Evolutionary conservation across 1,140 invertebrate genomes (phyloP), one percentile per base, ranked within the genome.

Genomic region (Drosophila miranda): DNA sequence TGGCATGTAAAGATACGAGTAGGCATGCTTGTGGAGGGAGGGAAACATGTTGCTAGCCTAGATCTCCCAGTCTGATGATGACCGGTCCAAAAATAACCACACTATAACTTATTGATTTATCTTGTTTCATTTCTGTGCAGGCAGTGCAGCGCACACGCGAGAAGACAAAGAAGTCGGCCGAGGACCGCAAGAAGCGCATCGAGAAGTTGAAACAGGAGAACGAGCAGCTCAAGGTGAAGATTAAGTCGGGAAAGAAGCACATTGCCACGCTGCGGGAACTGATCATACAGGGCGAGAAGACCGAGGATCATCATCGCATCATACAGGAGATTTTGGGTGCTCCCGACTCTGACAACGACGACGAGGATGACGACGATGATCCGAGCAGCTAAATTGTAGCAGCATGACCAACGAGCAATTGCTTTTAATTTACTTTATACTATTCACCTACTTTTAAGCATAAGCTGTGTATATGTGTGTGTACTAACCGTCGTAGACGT

Each of bases 141-240:
- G 89, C 89, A 7, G 89, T 90, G 42, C 89, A 90, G 52, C 86
- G 83, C 43, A 90, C 89, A 6, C 78, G 89, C 26, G 84, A 89
- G 41, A 90, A 90, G 59, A 80, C 84, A 2, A 89, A 87, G 38
- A 76, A 89, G 45, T 69, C 84, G 5, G 84, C 89, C 2, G 72
- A 77, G 41, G 86, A 87, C 28, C 78, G 89, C 1, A 90, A 90
- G 41, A 43, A 58, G 14, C 83, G 86, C 53, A 89, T 90, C 14
- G 81, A 90, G n/a, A 70, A 73, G 6, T 46, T 90, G 11, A 79
- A 75, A 14, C 41, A 38, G 11, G 81, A 89, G 14, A 90, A 90
- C 49, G 69, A 71, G 9, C 45, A 72, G 4, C 55, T 90, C 2
- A 66, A 70, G 43, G 61, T 62, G 0, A 61, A 69, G 45, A 90